Conservation (phyloP, 2,888 invertebrate species). For the Drosophila anomelani region DNA sequence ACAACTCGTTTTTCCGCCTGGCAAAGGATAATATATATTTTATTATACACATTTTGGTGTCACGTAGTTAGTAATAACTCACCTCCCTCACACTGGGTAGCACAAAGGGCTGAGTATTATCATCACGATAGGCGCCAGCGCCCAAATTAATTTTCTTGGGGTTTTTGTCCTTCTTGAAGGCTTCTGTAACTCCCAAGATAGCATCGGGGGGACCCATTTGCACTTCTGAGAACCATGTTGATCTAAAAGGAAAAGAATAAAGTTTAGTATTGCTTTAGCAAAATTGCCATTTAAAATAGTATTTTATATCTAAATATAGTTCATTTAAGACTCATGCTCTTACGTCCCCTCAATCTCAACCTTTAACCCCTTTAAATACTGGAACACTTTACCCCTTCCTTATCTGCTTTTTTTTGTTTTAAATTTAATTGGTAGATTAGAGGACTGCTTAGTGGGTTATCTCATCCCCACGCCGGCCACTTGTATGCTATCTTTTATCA, state of each 20-base stretch:
- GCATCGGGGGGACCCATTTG: conserved; percentile 99
- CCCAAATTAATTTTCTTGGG: conserved; percentile 98
- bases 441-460: conserved; percentile 34
- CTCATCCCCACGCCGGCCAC: conserved; percentile 28
- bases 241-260: conserved; percentile 86
- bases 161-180: conserved; percentile 94
- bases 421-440: conserved; percentile 47
- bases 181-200: conserved; percentile 98
- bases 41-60: not conserved
- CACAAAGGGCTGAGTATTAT: conserved; percentile 97
- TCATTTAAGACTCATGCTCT: not conserved
- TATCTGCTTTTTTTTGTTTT: conserved; percentile 25
- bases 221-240: conserved; percentile 93
- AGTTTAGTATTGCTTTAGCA: not conserved
- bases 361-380: conserved; percentile 18
- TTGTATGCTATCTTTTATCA: conserved; percentile 42
- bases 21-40: not conserved
- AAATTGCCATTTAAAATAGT: not conserved
- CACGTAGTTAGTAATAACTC: conserved; percentile 28
- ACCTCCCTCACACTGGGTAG: conserved; percentile 94
- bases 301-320: not conserved
- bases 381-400: conserved; percentile 1
- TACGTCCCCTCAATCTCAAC: conserved; percentile 3
- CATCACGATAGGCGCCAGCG: conserved; percentile 98
- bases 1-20: conserved; percentile 93